Percentiles rank a stretch among this genome's conserved stretches.
These are phyloP conservation scores for Sceloporus tristichus DNA, from an alignment of 2,113 vertebrate genomes.

Conservation along the genomic window DNA sequence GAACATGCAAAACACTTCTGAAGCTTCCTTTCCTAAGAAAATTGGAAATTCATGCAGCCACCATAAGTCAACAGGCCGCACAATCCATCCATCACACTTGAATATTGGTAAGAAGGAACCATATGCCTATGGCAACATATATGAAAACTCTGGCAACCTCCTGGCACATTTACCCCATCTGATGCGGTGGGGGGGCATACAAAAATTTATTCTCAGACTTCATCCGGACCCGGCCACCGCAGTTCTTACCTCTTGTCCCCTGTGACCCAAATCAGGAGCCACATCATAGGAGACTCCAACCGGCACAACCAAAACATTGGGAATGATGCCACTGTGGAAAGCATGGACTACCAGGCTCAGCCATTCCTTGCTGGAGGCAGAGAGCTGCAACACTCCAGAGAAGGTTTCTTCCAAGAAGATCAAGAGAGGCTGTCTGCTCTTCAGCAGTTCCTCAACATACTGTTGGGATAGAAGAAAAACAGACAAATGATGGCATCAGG, in stretches of 20 bases:
- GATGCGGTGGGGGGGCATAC: too few species aligned
- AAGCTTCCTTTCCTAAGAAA: too few species aligned
- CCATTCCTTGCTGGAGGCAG: constrained; percentile 67
- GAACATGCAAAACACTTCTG: too few species aligned
- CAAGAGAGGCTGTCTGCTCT: constrained; percentile 81
- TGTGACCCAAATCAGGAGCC: not conserved
- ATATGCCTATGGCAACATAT: too few species aligned
- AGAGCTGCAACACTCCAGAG: constrained; percentile 69
- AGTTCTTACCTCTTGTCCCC: constrained; percentile 57
- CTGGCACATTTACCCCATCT: too few species aligned
- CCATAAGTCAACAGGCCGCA: too few species aligned
- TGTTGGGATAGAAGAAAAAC: constrained; percentile 45
- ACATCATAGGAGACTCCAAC: constrained; percentile 86
- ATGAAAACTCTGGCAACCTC: too few species aligned
- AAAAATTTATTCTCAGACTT: not conserved
- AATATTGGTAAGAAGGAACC: too few species aligned
- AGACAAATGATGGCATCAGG: fast-evolving
- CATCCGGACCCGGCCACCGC: not conserved
- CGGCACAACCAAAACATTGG: constrained; percentile 84
- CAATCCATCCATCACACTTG: not conserved
- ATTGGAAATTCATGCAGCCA: too few species aligned
- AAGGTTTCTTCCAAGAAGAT: constrained; percentile 79
- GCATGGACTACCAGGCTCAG: constrained; percentile 74
- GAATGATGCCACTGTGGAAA: constrained; percentile 69
- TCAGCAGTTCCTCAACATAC: constrained; percentile 85